Evolutionary conservation across 2,888 invertebrate species (phyloP).

Genomic region (Orchestes rusci): DNA sequence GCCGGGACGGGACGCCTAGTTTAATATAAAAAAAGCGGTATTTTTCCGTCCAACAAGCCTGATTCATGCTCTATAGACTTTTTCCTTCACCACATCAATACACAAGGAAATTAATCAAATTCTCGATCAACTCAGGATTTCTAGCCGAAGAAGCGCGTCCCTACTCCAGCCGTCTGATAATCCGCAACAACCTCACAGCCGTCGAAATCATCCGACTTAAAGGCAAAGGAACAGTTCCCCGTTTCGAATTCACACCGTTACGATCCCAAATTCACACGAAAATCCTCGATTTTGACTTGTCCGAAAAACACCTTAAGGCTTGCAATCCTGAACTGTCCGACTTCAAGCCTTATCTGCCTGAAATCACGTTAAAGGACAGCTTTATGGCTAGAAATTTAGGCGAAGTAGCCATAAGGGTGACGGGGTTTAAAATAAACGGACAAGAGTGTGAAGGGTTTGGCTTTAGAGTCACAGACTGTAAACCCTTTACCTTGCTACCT

Average conservation of each 20-base stretch:
- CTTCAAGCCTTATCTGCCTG: constrained; percentile 45
- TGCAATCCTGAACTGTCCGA: constrained; percentile 43
- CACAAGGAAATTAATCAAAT: too few species aligned
- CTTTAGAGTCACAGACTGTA: constrained; percentile 68
- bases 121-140: constrained; percentile 45
- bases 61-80: too few species aligned
- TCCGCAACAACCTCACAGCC: constrained; percentile 89
- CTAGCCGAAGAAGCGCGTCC: constrained; percentile 42
- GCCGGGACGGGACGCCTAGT: too few species aligned
- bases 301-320: constrained; percentile 51
- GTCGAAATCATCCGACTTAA: constrained; percentile 77
- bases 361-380: constrained; percentile 68
- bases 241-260: constrained; percentile 80
- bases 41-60: too few species aligned
- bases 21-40: too few species aligned
- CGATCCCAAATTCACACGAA: constrained; percentile 62
- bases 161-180: constrained; percentile 48
- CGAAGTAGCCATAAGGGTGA: constrained; percentile 72
- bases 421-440: constrained; percentile 59
- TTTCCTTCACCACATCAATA: too few species aligned
- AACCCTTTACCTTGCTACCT: constrained; percentile 60
- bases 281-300: constrained; percentile 75
- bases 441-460: constrained; percentile 71
- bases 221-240: constrained; percentile 76
- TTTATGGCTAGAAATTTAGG: constrained; percentile 89